Base-by-base conservation (phyloP, 2,113 vertebrate species). In the Gymnogyps californianus region DNA sequence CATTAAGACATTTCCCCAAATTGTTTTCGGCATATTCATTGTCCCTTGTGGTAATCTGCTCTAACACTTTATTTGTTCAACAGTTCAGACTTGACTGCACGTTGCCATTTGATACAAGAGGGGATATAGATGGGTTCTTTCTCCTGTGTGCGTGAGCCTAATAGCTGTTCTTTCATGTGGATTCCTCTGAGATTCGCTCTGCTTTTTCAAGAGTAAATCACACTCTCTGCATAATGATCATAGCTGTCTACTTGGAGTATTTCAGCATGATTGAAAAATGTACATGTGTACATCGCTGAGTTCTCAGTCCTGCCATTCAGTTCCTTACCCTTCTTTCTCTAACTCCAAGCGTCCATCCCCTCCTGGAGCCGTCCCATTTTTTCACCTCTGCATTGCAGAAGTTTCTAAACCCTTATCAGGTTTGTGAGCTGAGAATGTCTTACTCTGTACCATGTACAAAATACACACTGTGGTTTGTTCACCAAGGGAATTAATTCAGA, bases 151-250 rank as follows among this genome's bases (percentile, higher is more conserved):
- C 6, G 1, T 84, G 64, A 93, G 67, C 76, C 82, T 89, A 89
- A 88, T 87, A 89, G 64, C 46, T 92, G 34, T 46, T 86, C 86
- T 94, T 97, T 87, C 90, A 90, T 29, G 32, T 78, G 59, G 16
- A 83, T 80, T 83, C 79, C 83, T 89, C 80, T 89, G 90, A 93
- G 80, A 92, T 65, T 82, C 10, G 2, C 25, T 93, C 74, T 86
- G 38, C 55, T 90, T 96, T 94, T 94, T 81, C 59, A 86, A 77
- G 80, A 94, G 57, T 67, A 93, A 95, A 79, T 93, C 84, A 81
- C 31, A 59, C n/a, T 86, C 54, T 72, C 46, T 89, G 59, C 61
- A 75, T 89, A 89, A 89, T 5, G 3, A 92, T 93, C 29, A 22
- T 64, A 93, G 59, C n/a, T 77, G 26, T 54, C 85, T 88, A n/a